These are phyloP conservation scores for Catostomus latipinnis DNA, from an alignment of 2,797 vertebrate species.

Conservation along the genomic window DNA sequence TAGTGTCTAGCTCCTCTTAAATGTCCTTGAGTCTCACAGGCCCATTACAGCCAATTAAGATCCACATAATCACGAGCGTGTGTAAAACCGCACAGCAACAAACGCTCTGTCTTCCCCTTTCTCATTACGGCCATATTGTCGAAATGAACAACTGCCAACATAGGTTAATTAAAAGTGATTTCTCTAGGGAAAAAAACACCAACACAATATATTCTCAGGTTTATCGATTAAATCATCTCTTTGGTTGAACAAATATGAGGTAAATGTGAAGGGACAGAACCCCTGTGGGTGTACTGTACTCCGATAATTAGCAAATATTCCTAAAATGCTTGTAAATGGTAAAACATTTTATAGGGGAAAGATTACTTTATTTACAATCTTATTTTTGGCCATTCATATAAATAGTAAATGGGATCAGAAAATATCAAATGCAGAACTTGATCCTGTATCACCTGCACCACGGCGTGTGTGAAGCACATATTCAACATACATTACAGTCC, in stretches of 20 bases:
- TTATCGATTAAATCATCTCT: constrained; percentile 37
- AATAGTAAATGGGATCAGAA: neutral
- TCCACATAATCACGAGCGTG: constrained; percentile 50
- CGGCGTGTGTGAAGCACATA: too few relatives aligned
- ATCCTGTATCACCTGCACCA: neutral
- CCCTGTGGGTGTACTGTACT: constrained; percentile 16
- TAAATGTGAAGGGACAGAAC: constrained; percentile 14
- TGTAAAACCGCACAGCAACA: constrained; percentile 45
- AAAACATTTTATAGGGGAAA: neutral
- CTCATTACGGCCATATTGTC: constrained; percentile 60
- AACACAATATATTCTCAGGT: constrained; percentile 21
- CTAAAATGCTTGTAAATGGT: constrained; percentile 12
- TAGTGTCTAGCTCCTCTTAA: constrained; percentile 34
- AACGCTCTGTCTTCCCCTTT: constrained; percentile 35
- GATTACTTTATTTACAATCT: neutral
- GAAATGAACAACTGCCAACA: constrained; percentile 62
- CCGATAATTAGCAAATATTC: constrained; percentile 31
- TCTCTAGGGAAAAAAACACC: constrained; percentile 58
- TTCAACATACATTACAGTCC: too few relatives aligned
- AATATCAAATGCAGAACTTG: neutral
- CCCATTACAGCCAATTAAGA: constrained; percentile 63
- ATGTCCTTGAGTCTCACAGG: constrained; percentile 52
- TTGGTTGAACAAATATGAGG: constrained; percentile 16
- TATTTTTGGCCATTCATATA: neutral
- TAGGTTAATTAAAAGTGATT: constrained; percentile 64